Evolutionary conservation across 2,888 invertebrate species (phyloP), one percentile per base, ranked within the genome.

Genomic region (Idaea aversata): DNA sequence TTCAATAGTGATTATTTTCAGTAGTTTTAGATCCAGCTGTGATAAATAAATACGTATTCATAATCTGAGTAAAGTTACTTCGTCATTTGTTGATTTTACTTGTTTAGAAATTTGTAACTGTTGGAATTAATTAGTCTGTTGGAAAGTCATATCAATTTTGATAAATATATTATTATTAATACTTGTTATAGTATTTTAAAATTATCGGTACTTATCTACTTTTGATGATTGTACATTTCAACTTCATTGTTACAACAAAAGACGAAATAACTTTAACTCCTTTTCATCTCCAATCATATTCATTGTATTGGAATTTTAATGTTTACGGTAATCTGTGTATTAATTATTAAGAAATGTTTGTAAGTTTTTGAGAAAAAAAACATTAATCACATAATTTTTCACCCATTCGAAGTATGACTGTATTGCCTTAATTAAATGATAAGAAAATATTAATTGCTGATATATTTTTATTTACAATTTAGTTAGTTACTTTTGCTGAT

Each of bases 1-100:
- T 69, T 72, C 69, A 71, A 69, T 70, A 61, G 68, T 67, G 65
- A 25, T 25, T 25, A 25, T 25, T 25, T 25, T 60, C 63, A 66
- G 82, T 89, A 88, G 86, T 78, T 75, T 81, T 89, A 88, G 85
- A 82, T 81, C 85, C 81, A 88, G 86, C 89, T 89, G 88, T 89
- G 90, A 88, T 90, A 90, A 78, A 77, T 75, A 47, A 47, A 71
- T 74, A 67, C 73, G 63, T 64, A 34, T 70, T 76, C 61, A 66
- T 77, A 72, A 72, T 75, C 73, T 70, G 70, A 62, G 70, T 10
- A 10, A 47, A 47, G 47, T 47, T 47, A 47, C 10, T 47, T 47
- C 47, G 47, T 47, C 47, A 13, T 47, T 47, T 47, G 47, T 47
- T 47, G 47, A 10, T 47, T 47, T 47, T 47, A 47, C 47, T 47